Evolutionary conservation across 2,888 invertebrate genomes (phyloP).

Genomic region (Kryphioiulus occultus): DNA sequence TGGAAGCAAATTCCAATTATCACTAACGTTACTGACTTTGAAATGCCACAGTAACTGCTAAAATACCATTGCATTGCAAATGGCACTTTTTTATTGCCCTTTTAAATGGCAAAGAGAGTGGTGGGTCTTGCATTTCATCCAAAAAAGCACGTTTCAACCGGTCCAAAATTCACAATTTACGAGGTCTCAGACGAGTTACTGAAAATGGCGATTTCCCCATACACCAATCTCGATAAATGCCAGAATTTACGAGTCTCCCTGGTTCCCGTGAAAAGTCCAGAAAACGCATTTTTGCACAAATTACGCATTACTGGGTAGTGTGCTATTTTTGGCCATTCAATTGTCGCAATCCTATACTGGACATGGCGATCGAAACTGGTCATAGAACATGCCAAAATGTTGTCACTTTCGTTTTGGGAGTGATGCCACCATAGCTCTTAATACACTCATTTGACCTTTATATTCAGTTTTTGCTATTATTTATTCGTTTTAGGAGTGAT

Average conservation of each 20-base stretch:
- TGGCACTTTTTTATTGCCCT: background rate
- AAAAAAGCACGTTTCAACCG: background rate
- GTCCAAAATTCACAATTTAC: constrained; percentile 11
- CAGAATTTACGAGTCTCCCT: background rate
- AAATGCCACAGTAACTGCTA: background rate
- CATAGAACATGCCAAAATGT: background rate
- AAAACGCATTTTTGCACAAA: background rate
- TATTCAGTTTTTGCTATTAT: too few relatives aligned
- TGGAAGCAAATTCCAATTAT: too few relatives aligned
- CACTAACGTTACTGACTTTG: too few relatives aligned
- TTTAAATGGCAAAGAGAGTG: background rate
- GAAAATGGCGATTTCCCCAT: background rate
- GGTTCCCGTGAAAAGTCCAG: background rate
- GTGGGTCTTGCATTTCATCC: background rate
- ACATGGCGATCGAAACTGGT: background rate
- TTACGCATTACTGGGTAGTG: background rate
- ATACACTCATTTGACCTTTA: too few relatives aligned
- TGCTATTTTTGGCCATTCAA: background rate
- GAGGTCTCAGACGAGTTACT: background rate
- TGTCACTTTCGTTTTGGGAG: too few relatives aligned
- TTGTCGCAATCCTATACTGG: too few relatives aligned
- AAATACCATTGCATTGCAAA: background rate
- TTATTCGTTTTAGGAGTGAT: too few relatives aligned
- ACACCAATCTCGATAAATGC: constrained; percentile 6
- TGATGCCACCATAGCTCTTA: background rate